Percentiles rank a stretch among this genome's conserved stretches.
These are phyloP conservation scores for Onychostoma macrolepis DNA, from an alignment of 2,113 vertebrate genomes.

Conservation along the genomic window DNA sequence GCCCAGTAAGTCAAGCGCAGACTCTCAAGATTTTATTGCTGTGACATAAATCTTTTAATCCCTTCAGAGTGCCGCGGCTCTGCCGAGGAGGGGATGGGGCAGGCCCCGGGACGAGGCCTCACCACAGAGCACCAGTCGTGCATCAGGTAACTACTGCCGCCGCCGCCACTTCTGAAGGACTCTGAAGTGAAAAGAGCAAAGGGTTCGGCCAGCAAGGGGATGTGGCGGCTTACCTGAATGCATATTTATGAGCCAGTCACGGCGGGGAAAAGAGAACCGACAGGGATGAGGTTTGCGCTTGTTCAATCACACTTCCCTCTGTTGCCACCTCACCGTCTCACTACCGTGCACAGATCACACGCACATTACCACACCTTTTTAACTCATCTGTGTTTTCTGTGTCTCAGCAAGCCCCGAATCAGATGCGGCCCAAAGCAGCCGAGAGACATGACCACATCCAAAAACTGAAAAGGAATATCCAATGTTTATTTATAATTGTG, in stretches of 20 bases:
- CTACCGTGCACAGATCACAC: conserved; percentile 32
- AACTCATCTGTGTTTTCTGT: conserved; percentile 31
- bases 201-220: conserved; percentile 66
- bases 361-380: conserved; percentile 39
- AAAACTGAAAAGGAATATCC: conserved; percentile 14
- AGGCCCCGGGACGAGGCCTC: conserved; percentile 21
- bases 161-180: conserved; percentile 61
- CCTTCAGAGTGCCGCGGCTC: conserved; percentile 49
- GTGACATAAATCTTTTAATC: conserved; percentile 68
- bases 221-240: conserved; percentile 69
- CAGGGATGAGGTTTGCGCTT: conserved; percentile 58
- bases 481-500: conserved; percentile 47
- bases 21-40: conserved; percentile 58
- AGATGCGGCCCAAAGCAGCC: not conserved
- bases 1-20: conserved; percentile 50
- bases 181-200: conserved; percentile 67
- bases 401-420: conserved; percentile 16
- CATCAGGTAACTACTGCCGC: conserved; percentile 54
- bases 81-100: conserved; percentile 9
- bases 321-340: conserved; percentile 6
- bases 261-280: conserved; percentile 66
- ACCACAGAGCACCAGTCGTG: conserved; percentile 21
- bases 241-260: conserved; percentile 76
- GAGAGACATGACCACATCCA: not conserved
- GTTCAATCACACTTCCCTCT: conserved; percentile 28